Evolutionary conservation across 2,113 vertebrate genomes (phyloP).

Genomic region (Ptyas mucosa): DNA sequence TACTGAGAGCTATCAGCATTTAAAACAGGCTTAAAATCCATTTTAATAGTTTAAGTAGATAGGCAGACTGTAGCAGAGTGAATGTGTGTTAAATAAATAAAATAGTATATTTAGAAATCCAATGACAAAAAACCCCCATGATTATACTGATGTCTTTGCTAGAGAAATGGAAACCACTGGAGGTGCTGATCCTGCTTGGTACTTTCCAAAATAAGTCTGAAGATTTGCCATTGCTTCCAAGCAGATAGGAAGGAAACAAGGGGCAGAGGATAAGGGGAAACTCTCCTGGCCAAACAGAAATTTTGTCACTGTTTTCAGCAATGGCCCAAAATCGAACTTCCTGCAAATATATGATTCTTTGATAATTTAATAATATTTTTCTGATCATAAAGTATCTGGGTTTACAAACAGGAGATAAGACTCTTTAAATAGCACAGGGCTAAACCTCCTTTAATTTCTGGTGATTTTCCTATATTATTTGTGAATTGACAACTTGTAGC

Average conservation of each 20-base stretch:
- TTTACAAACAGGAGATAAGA: background rate
- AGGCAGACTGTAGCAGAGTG: background rate
- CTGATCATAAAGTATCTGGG: background rate
- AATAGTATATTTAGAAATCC: background rate
- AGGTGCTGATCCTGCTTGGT: background rate
- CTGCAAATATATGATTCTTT: constrained; percentile 2
- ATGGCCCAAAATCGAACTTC: background rate
- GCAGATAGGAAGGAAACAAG: background rate
- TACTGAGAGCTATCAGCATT: background rate
- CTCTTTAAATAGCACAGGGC: background rate
- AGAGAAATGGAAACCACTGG: background rate
- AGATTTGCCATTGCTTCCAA: background rate
- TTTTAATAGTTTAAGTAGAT: background rate
- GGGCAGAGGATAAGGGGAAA: background rate
- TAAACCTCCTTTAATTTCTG: background rate
- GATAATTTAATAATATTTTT: background rate
- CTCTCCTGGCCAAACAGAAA: background rate
- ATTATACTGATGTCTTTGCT: background rate
- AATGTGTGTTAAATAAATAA: background rate
- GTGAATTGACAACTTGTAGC: constrained; percentile 13
- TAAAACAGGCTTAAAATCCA: background rate
- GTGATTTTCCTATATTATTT: constrained; percentile 13
- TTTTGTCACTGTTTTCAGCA: background rate
- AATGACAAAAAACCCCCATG: background rate
- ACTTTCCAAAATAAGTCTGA: background rate